Evolutionary conservation across 2,113 vertebrate species (phyloP), one percentile per base, ranked within the genome.

Genomic region (Gambusia holbrooki): DNA sequence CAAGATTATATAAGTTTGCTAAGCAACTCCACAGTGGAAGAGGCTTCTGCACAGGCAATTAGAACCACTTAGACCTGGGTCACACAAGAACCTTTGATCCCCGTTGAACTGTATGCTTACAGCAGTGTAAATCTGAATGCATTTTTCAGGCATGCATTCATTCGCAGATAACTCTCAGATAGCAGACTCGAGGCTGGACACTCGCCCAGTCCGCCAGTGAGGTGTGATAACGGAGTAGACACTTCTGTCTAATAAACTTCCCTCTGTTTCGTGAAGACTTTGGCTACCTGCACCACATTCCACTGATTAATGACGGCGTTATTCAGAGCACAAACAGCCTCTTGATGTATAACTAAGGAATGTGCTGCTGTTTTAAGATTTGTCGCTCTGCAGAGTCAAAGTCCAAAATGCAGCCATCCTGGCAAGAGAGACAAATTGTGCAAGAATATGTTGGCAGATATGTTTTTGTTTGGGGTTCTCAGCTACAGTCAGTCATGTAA

Each of bases 331-430:
- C 77, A 84, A 77, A 84, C 5, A 2, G 61, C 75, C 68, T 80
- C 75, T 85, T 88, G 80, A 90, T 83, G 33, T 66, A 79, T 82
- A 79, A 80, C 83, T 45, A 33, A 86, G 88, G 92, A 93, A 95
- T 95, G 89, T 77, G 67, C 79, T 72, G 69, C 76, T 58, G 69
- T 70, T 85, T 80, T 71, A 35, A 71, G 40, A 51, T 58, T 42
- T 72, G 67, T 22, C 66, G 61, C 2, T 66, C 74, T 73, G 54
- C 58, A 60, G 33, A 69, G 86, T 88, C 83, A 86, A 76, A 84
- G 86, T 90, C 84, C 71, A 77, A 70, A 71, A 66, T 42, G 64
- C 40, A 66, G 67, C 65, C 81, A 66, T 73, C 77, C 63, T 27
- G 9, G 62, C 66, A 5, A 65, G 60, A 66, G 54, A 42, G 62